Evolutionary conservation across 2,797 vertebrate genomes (phyloP).

Genomic region (Ceryle rudis): DNA sequence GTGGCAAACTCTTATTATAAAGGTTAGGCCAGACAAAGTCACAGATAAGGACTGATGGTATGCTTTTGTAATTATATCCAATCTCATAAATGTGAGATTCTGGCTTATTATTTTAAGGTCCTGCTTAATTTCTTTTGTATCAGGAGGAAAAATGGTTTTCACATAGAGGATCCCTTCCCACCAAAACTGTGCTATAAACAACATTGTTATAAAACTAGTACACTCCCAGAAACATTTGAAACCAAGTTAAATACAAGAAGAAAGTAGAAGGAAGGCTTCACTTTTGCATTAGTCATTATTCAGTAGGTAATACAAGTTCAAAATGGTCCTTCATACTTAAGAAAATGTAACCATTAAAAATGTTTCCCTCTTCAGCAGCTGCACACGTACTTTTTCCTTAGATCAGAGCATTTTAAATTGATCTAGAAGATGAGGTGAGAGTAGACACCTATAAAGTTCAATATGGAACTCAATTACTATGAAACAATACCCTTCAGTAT

Average conservation of each 20-base stretch:
- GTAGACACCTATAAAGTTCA: not conserved
- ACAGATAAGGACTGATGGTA: not conserved
- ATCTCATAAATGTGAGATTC: not conserved
- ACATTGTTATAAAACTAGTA: not conserved
- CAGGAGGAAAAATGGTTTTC: not conserved
- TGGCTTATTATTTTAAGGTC: not conserved
- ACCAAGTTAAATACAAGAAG: not conserved
- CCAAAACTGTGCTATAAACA: not conserved
- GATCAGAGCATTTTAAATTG: not conserved
- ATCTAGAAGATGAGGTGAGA: not conserved
- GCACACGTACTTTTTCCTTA: not conserved
- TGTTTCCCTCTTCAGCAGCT: not conserved
- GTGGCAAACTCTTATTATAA: not conserved
- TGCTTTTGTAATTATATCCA: not conserved
- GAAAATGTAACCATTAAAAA: constrained; percentile 6
- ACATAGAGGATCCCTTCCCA: not conserved
- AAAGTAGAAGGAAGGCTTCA: not conserved
- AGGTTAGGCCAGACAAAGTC: not conserved
- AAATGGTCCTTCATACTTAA: not conserved
- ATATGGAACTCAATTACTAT: not conserved
- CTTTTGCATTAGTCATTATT: not conserved
- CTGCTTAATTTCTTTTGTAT: not conserved
- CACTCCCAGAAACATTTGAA: not conserved
- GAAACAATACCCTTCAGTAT: not conserved
- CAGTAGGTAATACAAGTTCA: not conserved